Evolutionary conservation across 2,888 invertebrate genomes (phyloP), one percentile per base, ranked within the genome.

Genomic region (Heliconius ismenius): DNA sequence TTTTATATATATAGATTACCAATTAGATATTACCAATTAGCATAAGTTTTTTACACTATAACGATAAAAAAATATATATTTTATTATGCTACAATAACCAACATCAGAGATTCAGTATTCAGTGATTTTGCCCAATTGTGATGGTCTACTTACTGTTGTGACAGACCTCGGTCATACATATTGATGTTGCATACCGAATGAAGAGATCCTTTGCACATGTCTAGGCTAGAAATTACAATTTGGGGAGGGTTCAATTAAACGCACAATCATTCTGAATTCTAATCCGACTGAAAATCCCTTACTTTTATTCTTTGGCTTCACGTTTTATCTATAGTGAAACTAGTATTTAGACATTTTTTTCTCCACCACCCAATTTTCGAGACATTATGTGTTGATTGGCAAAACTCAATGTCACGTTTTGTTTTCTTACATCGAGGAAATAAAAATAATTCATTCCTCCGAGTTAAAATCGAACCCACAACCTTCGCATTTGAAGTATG

Each of bases 111-210:
- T 43, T 67, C 26, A 4, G 2, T 67, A 43, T 39, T 24, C 39
- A 39, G 13, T 39, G 65, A 39, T 39, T 65, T 36, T 36, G 6
- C 39, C 65, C 13, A 24, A 67, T 39, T 13, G 4, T n/a, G 65
- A 67, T 24, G 65, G 39, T 67, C 24, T 24, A 39, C 15, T 24
- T 24, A 67, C 39, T 24, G 7, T 67, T 67, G 39, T 43, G 43
- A 39, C 67, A 43, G 24, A 18, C 39, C n/a, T 65, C 11, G 21
- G 67, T 9, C 39, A 43, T 43, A 67, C 65, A 67, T 67, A 67
- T 67, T 43, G 18, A 67, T 67, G 43, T 67, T 3, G 67, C 39
- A 39, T 67, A 43, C 39, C 2, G 9, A 67, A 67, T 67, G 7
- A 4, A 43, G 39, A 15, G n/a, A 65, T 24, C 36, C n/a, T n/a